Base-by-base conservation (phyloP, 1,140 invertebrate genomes). In the Choristoneura fumiferana region DNA sequence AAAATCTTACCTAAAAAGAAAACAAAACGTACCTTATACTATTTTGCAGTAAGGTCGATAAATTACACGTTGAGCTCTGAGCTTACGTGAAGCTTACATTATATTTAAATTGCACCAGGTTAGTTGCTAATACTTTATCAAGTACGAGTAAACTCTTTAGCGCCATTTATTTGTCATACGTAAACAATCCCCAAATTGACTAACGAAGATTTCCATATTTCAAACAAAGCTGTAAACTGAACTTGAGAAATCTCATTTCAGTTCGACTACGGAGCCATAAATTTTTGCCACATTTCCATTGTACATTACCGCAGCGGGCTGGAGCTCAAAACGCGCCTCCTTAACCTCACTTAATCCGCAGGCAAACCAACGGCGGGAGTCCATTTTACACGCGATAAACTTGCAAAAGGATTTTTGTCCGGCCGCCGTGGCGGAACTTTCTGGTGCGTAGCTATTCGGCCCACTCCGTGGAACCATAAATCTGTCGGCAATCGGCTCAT, bases 381-480 rank as follows among this genome's bases (percentile, higher is more conserved):
- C 58, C 68, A 74, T 69, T 74, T 74, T 63, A 74, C 71, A 71
- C 63, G 63, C 68, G 71, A 73, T 73, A 71, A 73, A 73, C 61
- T 57, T 60, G 64, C 58, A 65, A 69, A 66, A 67, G 63, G 57
- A 65, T 63, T 63, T 62, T 64, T 60, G 65, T 65, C 52, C 53
- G 65, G 60, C 58, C 54, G 37, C 53, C 58, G 57, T 61, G 60
- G 55, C 59, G 43, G 43, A 57, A 56, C 53, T 63, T 63, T 55
- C 49, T 12, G 8, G 15, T n/a, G 38, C 43, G 22, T 9, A 49
- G 43, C 43, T 49, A 49, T 55, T 39, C 33, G 17, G 14, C 29
- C 40, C 39, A 49, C 53, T 61, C 63, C 39, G 57, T 38, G 37
- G 22, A 36, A 59, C 38, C 63, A 65, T 73, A 73, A 73, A 73